Conservation (phyloP, 2,113 vertebrate species). For the Otis tarda region DNA sequence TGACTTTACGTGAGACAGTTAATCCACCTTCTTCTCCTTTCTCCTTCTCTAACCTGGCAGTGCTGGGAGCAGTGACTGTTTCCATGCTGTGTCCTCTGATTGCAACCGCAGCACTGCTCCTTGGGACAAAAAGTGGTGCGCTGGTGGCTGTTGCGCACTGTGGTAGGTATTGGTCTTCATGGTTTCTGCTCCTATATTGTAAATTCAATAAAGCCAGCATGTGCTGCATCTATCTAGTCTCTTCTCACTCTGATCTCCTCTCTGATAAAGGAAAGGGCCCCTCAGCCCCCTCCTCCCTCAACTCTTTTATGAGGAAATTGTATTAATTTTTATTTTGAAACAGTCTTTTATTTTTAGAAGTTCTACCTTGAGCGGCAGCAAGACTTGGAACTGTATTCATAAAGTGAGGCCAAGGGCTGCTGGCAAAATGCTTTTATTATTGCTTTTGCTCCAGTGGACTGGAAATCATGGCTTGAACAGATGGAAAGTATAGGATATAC, state of each 20-base stretch:
- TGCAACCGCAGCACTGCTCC: background rate
- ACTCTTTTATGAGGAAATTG: background rate
- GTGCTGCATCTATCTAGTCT: background rate
- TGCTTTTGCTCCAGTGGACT: conserved; percentile 72
- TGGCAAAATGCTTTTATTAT: conserved; percentile 54
- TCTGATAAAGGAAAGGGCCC: background rate
- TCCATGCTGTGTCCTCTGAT: background rate
- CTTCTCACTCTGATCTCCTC: background rate
- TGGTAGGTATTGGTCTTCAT: background rate
- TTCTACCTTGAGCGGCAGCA: background rate
- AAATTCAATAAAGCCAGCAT: fast-evolving
- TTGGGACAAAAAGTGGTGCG: background rate
- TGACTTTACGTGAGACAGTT: background rate
- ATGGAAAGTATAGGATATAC: conserved; percentile 63
- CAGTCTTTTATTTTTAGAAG: background rate
- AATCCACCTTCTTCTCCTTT: background rate
- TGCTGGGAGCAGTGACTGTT: background rate
- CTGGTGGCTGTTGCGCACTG: background rate
- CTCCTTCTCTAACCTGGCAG: background rate
- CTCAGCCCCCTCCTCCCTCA: fast-evolving
- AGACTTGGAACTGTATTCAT: background rate
- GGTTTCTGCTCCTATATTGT: background rate
- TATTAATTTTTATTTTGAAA: background rate
- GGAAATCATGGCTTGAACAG: conserved; percentile 67
- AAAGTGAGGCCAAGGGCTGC: conserved; percentile 46